Percentiles rank a stretch among this genome's conserved stretches.
phyloP scores from a whole-genome alignment of 2,797 vertebrate species.

The Sciaenops ocellatus region DNA sequence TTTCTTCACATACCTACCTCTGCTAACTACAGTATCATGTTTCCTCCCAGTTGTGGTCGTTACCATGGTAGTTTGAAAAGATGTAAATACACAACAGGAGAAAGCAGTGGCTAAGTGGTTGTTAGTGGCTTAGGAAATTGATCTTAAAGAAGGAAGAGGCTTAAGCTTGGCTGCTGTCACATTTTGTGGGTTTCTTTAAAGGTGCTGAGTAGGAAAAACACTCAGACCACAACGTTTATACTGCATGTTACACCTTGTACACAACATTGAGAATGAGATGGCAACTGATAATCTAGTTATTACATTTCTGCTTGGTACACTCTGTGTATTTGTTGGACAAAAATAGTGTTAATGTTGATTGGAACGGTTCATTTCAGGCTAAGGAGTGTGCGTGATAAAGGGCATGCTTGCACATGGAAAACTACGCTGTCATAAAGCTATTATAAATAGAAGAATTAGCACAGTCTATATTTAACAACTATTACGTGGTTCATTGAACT shows the following conservation, averaged over 20 bases:
- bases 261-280: conserved; percentile 5
- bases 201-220: conserved; percentile 52
- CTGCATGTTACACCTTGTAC: neutral
- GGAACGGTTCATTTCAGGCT: neutral
- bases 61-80: conserved; percentile 61
- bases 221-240: conserved; percentile 35
- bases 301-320: neutral
- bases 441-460: neutral
- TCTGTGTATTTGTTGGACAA: neutral
- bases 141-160: conserved; percentile 71
- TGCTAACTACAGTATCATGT: conserved; percentile 68
- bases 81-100: conserved; percentile 59
- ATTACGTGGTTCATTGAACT: neutral
- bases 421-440: neutral
- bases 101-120: conserved; percentile 58
- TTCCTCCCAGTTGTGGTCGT: conserved; percentile 63
- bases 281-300: conserved; percentile 3
- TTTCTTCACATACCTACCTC: conserved; percentile 25
- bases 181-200: conserved; percentile 34
- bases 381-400: neutral
- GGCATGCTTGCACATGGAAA: neutral
- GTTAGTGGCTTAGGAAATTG: conserved; percentile 75
- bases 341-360: conserved; percentile 7
- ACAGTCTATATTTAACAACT: conserved; percentile 4
- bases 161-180: conserved; percentile 54